These are phyloP conservation scores for Macroteleia sp. DNA, from an alignment of 2,888 invertebrate species.

Conservation along the genomic window DNA sequence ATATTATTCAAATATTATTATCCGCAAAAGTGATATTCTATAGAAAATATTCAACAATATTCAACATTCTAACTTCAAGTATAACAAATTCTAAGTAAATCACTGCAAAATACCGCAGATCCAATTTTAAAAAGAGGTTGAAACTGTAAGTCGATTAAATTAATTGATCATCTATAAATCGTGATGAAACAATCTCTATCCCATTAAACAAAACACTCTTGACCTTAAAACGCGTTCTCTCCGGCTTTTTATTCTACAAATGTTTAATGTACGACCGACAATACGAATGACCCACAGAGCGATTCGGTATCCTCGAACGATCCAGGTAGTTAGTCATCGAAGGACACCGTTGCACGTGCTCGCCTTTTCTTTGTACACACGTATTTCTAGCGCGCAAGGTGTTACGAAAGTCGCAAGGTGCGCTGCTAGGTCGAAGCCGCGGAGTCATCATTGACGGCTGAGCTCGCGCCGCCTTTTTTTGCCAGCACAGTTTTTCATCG, in stretches of 20 bases:
- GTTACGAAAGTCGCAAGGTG: constrained; percentile 69
- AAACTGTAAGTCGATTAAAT: constrained; percentile 1
- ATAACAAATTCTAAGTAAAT: no score
- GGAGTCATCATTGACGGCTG: constrained; percentile 21
- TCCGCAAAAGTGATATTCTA: no score
- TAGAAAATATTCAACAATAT: no score
- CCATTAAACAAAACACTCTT: constrained; percentile 35
- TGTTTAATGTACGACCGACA: no score
- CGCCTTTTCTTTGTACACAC: constrained; percentile 63
- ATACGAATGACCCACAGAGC: no score
- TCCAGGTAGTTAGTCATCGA: constrained; percentile 71
- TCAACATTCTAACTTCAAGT: no score
- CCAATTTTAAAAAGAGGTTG: no score
- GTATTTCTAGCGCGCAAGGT: constrained; percentile 63
- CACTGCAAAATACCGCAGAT: no score
- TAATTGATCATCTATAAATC: constrained; percentile 3
- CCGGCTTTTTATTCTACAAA: no score
- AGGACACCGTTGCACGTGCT: constrained; percentile 70
- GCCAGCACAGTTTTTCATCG: constrained; percentile 20
- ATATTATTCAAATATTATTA: no score
- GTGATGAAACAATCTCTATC: not conserved
- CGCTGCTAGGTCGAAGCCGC: constrained; percentile 14
- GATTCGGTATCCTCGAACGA: constrained; percentile 69
- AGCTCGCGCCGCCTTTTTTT: constrained; percentile 4
- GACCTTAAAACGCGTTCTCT: constrained; percentile 43